Base-by-base conservation (phyloP, 2,113 vertebrate genomes). In the Corapipo altera region DNA sequence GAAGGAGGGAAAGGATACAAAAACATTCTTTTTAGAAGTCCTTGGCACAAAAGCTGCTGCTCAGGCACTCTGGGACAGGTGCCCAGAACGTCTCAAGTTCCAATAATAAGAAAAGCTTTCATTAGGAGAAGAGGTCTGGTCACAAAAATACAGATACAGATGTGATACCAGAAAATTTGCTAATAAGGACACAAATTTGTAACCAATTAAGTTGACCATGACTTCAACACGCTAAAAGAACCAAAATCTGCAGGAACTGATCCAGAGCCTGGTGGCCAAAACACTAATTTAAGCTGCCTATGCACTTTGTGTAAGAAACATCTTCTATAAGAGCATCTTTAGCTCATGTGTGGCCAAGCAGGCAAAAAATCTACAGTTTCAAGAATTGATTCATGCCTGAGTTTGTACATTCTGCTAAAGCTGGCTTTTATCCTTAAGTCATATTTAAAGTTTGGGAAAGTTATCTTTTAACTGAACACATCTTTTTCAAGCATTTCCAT, bases 1-100 rank as follows among this genome's bases (percentile, higher is more conserved):
- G 15, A 92, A 91, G 49, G 69, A 90, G 83, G 65, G 57, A 95
- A 93, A 78, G 37, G 82, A 94, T n/a, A 83, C 58, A 90, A 96
- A 95, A 96, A 95, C 86, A 95, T 91, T 96, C 85, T 96, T 96
- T 91, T 93, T 8, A 67, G 39, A 95, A 92, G 79, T 70, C 86
- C 76, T 92, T 96, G 92, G 96, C 92, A 96, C 58, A 94, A 84
- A 96, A 95, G 85, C 57, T 86, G 65, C 83, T 93, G 90, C 90
- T 94, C 72, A 96, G 85, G 79, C 95, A 86, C 90, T 93, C 83
- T 86, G 93, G 96, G 96, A 97, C 91, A 97, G 83, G 93, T 93
- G 95, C 96, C 96, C 95, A 96, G 93, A 95, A 94, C 0, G 2
- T 91, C 92, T 94, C 91, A 95, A 95, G 91, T 93, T 96, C 93